Base-by-base conservation (phyloP, 2,113 vertebrate genomes). In the Myotis yumanensis region DNA sequence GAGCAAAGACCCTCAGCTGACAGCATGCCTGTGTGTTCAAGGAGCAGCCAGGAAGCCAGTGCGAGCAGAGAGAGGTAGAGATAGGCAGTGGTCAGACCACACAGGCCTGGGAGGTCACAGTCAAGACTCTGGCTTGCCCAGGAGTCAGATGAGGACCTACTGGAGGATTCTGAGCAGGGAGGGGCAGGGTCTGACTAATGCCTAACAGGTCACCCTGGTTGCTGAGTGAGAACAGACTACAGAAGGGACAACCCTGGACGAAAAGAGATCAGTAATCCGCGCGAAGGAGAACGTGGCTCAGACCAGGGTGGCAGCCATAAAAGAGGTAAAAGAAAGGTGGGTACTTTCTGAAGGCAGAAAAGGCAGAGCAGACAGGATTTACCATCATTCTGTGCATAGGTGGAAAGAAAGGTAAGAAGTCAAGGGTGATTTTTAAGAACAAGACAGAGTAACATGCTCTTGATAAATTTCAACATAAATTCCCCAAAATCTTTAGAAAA, bases 401-500 rank as follows among this genome's bases (percentile, higher is more conserved):
- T 30, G 35, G 7, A 46, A 22, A 51, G 35, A 71, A 77, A 89
- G n/a, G 48, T 12, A 64, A 48, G 30, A 15, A 64, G 9, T 84
- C 22, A 87, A 75, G n/a, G 18, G 46, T 20, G n/a, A 81, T 17
- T 92, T 32, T 66, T 57, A 76, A 76, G 79, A 75, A 51, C 6
- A 40, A 66, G 2, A 76, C 2, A 30, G 30, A n/a, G 71, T 51
- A 75, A 52, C 9, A 76, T 0, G 11, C 1, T n/a, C 25, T 94
- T 83, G 40, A 1, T 81, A 83, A 79, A 82, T 77, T 40, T 73
- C 79, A 54, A 22, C 22, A 86, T 32, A 75, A 95, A 62, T n/a
- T 17, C 11, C 23, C 81, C 10, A 20, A 28, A 57, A 32, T 62
- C 15, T 86, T 22, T 75, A 80, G 46, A 30, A 89, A 83, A 84